A percentile compares a stretch with the other conserved stretches of the same genome.
Evolutionary conservation across 2,888 invertebrate genomes (phyloP).

Genomic region (Agrenia bidenticulata): DNA sequence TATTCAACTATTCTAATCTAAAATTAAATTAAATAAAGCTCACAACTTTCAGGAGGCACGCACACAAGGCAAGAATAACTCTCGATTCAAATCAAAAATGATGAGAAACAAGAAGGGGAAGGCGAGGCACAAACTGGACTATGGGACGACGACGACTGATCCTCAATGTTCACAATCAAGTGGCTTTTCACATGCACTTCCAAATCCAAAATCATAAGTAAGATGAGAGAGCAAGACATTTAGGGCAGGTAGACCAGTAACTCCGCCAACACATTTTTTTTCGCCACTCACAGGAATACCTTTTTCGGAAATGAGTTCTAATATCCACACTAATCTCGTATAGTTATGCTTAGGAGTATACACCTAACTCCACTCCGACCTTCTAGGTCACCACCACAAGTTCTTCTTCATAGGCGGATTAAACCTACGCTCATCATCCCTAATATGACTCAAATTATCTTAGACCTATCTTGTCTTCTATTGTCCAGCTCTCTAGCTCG

Average conservation of each 20-base stretch:
- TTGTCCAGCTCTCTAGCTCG: background rate
- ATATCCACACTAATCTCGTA: background rate
- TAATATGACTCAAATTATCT: conserved; percentile 52
- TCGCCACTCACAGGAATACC: conserved; percentile 51
- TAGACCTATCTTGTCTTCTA: conserved; percentile 31
- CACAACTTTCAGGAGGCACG: too few species aligned
- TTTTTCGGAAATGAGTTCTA: conserved; percentile 47
- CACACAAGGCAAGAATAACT: background rate
- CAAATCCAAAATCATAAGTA: conserved; percentile 48
- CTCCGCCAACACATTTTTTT: conserved; percentile 53
- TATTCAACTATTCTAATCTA: too few species aligned
- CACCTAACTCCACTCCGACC: conserved; percentile 42
- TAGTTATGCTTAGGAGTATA: background rate
- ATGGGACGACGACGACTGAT: conserved; percentile 20
- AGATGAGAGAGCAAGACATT: conserved; percentile 48
- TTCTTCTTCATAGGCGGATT: conserved; percentile 42
- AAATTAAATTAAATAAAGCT: too few species aligned
- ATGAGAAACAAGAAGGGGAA: conserved; percentile 13
- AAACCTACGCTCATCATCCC: conserved; percentile 50
- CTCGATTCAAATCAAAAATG: conserved; percentile 11
- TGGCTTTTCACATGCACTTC: conserved; percentile 44
- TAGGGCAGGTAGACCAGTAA: conserved; percentile 52
- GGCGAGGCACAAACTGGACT: conserved; percentile 20
- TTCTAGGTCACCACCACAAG: conserved; percentile 49
- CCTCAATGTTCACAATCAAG: conserved; percentile 10